Percentiles rank a stretch among this genome's conserved stretches.
These are phyloP conservation scores for Mycetomoellerius zeteki DNA, from an alignment of 1,140 invertebrate genomes.

Conservation along the genomic window DNA sequence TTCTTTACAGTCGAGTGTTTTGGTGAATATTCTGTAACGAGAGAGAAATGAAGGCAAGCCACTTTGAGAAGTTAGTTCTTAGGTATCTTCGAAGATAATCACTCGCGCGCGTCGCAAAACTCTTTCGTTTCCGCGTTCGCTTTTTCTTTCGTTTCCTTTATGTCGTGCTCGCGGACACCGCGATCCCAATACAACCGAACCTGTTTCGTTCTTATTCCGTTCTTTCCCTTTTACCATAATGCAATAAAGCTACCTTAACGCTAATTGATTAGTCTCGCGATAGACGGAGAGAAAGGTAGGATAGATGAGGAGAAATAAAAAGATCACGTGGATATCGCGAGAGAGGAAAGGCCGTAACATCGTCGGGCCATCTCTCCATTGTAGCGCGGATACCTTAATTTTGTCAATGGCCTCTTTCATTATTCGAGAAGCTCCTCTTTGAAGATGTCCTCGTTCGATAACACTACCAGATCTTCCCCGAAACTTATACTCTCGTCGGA, in stretches of 20 bases:
- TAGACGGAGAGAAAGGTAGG: no score
- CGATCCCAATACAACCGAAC: neutral
- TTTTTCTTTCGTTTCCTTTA: slow-evolving; percentile 17
- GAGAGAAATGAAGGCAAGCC: neutral
- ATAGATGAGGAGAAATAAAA: neutral
- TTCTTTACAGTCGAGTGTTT: slow-evolving; percentile 32
- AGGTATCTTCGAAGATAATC: slow-evolving; percentile 63
- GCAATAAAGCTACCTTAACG: slow-evolving; percentile 49
- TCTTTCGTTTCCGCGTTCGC: no score
- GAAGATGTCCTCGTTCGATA: slow-evolving; percentile 13
- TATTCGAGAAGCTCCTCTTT: slow-evolving; percentile 38
- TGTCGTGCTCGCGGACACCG: neutral
- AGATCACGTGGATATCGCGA: slow-evolving; percentile 11
- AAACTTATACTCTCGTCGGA: neutral
- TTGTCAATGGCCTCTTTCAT: slow-evolving; percentile 40
- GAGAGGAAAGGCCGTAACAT: slow-evolving; percentile 8
- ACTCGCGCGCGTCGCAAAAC: slow-evolving; percentile 51
- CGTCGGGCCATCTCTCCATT: slow-evolving; percentile 12
- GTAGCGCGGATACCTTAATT: slow-evolving; percentile 41
- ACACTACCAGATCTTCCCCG: neutral
- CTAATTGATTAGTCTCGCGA: slow-evolving; percentile 53
- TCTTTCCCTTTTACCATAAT: neutral
- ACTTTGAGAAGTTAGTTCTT: slow-evolving; percentile 43
- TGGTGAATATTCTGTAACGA: slow-evolving; percentile 53
- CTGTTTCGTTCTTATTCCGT: slow-evolving; percentile 22